Conservation (phyloP, 2,113 vertebrate genomes). For the Salvelinus fontinalis region DNA sequence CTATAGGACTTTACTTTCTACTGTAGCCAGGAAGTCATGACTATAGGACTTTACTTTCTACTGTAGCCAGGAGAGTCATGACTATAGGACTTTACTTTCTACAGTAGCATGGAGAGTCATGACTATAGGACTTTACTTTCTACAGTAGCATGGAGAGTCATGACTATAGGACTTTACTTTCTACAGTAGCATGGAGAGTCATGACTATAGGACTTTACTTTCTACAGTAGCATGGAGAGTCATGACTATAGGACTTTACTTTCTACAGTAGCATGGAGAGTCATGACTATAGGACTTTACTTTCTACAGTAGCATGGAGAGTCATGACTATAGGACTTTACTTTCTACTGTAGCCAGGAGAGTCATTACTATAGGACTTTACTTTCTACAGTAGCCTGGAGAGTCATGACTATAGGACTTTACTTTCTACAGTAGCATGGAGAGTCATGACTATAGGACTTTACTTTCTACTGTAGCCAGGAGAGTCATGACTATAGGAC, state of each 20-base stretch:
- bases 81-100: not conserved
- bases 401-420: slow-evolving; percentile 1
- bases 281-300: slow-evolving; percentile 1
- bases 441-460: slow-evolving; percentile 1
- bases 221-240: not conserved
- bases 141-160: not conserved
- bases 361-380: not conserved
- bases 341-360: too few species aligned
- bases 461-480: too few species aligned
- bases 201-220: not conserved
- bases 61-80: not conserved
- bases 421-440: too few species aligned
- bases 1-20: not conserved
- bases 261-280: too few species aligned
- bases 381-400: too few species aligned
- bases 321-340: slow-evolving; percentile 1
- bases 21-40: not conserved
- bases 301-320: too few species aligned
- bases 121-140: not conserved
- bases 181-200: not conserved
- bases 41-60: not conserved
- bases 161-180: not conserved
- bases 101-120: not conserved
- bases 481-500: not conserved
- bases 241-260: not conserved